Conservation (phyloP, 2,113 vertebrate species). For the Brachionichthys hirsutus region DNA sequence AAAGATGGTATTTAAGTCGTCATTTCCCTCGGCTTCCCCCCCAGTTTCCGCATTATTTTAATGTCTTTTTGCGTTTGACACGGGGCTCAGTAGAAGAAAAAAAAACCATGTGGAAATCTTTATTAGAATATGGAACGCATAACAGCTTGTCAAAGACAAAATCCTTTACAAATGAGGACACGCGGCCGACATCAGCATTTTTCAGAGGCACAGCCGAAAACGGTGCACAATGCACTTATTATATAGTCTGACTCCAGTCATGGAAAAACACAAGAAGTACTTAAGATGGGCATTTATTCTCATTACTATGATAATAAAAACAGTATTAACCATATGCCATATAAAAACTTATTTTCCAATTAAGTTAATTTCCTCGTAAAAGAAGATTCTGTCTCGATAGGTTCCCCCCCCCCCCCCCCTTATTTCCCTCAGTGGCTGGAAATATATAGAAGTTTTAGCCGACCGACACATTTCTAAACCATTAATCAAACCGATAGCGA, state of each 20-base stretch:
- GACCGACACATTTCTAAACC: too few species aligned
- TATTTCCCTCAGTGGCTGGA: too few species aligned
- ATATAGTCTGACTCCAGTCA: slow-evolving; percentile 13
- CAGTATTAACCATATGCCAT: too few species aligned
- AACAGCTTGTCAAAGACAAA: slow-evolving; percentile 85
- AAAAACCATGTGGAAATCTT: slow-evolving; percentile 79
- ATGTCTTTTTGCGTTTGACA: slow-evolving; percentile 33
- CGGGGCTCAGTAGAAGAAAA: background rate
- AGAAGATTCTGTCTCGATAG: too few species aligned
- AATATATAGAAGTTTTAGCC: too few species aligned
- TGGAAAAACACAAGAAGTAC: slow-evolving; percentile 3
- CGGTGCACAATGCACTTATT: background rate
- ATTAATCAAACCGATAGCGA: too few species aligned
- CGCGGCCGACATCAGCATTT: slow-evolving; percentile 32
- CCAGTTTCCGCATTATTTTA: slow-evolving; percentile 6
- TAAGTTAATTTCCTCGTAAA: too few species aligned
- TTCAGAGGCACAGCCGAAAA: slow-evolving; percentile 2
- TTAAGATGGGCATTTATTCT: background rate
- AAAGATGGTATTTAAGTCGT: slow-evolving; percentile 6
- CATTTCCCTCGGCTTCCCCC: slow-evolving; percentile 7
- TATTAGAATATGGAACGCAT: slow-evolving; percentile 74
- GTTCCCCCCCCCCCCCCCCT: too few species aligned
- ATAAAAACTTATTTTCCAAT: too few species aligned
- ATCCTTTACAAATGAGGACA: slow-evolving; percentile 81
- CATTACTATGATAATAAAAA: too few species aligned